Base-by-base conservation (phyloP, 2,113 vertebrate genomes). In the Hippocampus abdominalis region DNA sequence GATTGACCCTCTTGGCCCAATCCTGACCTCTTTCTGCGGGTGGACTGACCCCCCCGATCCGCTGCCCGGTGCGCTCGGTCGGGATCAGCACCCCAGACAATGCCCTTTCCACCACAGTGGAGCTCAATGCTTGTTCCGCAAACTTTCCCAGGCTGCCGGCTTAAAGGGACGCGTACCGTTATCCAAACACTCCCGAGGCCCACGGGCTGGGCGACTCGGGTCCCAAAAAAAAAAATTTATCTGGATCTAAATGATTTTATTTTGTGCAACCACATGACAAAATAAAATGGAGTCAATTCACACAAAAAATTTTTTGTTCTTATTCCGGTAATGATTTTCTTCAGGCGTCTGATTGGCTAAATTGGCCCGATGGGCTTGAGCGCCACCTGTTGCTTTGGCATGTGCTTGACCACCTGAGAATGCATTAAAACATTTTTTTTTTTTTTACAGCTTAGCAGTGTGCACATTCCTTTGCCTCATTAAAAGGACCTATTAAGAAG, bases 111-210 rank as follows among this genome's bases (percentile, higher is more conserved):
- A 90, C 80, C 72, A 90, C 82, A 89, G 32, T 91, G 88, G 81
- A 89, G 84, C 87, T 84, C 89, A 88, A 89, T 91, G 80, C 74
- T 59, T 76, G 84, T 73, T 89, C 82, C 82, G 84, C 70, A 90
- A 92, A 92, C 92, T 91, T 93, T 93, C 91, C 92, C 92, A 93
- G 87, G 89, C 80, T 53, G 77, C 44, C 60, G 85, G 92, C 90
- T 92, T 92, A 92, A 86, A 81, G 74, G 71, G 78, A 80, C 73
- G 62, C 74, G 27, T 32, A 88, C 59, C 66, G 66, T 70, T 71
- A 61, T 90, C 72, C 76, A 89, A 91, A 91, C 91, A 91, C 68
- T 78, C 73, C 25, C 74, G 32, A 74, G 72, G 75, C 69, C 77
- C 68, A 73, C 66, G 72, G 72, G 74, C 70, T 8, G 79, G 69